Conservation (phyloP, 1,140 invertebrate genomes). For the Epicauta chinensis region DNA sequence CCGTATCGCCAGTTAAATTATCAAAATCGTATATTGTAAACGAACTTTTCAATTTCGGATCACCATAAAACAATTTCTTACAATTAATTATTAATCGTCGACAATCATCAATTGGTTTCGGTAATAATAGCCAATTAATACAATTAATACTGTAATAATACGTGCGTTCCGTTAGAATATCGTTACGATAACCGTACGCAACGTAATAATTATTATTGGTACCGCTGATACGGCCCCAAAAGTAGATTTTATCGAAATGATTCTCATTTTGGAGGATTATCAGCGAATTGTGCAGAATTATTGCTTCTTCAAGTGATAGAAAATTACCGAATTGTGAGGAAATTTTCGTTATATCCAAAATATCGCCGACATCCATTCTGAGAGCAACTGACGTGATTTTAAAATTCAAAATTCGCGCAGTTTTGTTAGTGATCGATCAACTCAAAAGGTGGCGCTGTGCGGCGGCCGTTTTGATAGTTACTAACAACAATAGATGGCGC, state of each 20-base stretch:
- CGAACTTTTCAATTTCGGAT: constrained; percentile 48
- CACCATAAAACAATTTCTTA: constrained; percentile 48
- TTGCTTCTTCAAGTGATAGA: constrained; percentile 56
- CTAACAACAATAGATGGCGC: too few species aligned
- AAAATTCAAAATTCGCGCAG: neutral
- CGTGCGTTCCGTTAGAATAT: constrained; percentile 55
- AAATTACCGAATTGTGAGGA: constrained; percentile 53
- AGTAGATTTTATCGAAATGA: constrained; percentile 64
- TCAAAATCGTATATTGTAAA: constrained; percentile 43
- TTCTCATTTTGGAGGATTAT: constrained; percentile 66
- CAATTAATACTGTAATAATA: constrained; percentile 68
- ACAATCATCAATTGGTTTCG: constrained; percentile 52
- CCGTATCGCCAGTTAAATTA: constrained; percentile 34
- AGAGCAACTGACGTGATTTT: constrained; percentile 4
- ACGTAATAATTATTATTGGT: constrained; percentile 64
- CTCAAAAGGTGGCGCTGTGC: neutral
- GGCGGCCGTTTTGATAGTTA: too few species aligned
- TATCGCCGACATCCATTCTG: constrained; percentile 33
- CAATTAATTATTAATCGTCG: constrained; percentile 53
- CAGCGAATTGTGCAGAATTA: constrained; percentile 62
- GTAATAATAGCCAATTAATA: constrained; percentile 61
- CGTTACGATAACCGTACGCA: constrained; percentile 61
- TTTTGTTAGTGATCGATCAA: neutral
- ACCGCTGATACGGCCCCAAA: constrained; percentile 68
- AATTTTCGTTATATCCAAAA: constrained; percentile 39